phyloP scores from a whole-genome alignment of 2,113 vertebrate species.

The Hoplias malabaricus region DNA sequence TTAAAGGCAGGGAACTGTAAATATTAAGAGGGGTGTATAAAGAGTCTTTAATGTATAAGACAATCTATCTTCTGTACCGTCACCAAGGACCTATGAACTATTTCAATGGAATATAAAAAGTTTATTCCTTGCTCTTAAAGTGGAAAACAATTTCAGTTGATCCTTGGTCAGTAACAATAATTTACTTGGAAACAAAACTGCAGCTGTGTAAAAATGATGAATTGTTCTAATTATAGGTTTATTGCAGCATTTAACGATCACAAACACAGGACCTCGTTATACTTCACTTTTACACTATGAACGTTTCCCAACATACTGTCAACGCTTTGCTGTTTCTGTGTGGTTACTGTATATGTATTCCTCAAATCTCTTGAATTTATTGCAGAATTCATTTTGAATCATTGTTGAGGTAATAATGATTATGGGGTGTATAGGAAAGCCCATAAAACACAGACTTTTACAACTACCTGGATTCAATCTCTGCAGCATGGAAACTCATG shows the following conservation, averaged over 20 bases:
- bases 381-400: neutral
- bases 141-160: neutral
- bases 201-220: neutral
- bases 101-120: conserved; percentile 1
- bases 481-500: neutral
- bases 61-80: neutral
- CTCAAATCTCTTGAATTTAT: conserved; percentile 24
- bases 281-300: neutral
- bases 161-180: neutral
- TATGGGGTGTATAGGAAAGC: neutral
- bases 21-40: neutral
- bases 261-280: neutral
- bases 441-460: conserved; percentile 14
- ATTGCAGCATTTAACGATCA: neutral
- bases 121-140: neutral
- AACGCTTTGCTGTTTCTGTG: neutral
- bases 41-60: neutral
- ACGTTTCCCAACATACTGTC: neutral
- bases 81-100: neutral
- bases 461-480: conserved; percentile 29
- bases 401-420: conserved; percentile 14
- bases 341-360: conserved; percentile 1
- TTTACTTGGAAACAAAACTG: neutral
- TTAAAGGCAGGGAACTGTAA: neutral
- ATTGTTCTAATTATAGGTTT: neutral